Conservation (phyloP, 1,140 invertebrate genomes). For the Trichogramma pretiosum region DNA sequence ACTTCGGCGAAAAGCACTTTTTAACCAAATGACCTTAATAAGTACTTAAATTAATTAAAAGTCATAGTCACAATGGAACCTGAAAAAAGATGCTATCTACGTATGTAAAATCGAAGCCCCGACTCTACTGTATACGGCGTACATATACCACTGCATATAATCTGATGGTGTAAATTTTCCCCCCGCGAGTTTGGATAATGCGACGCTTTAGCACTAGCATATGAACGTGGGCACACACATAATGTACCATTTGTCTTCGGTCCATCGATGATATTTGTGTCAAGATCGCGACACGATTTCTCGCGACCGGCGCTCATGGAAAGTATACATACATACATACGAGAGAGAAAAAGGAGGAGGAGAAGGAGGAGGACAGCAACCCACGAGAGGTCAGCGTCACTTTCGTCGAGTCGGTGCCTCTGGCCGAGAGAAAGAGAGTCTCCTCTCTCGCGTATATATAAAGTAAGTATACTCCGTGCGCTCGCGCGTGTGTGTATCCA, state of each 20-base stretch:
- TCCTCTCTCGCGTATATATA: slow-evolving; percentile 12
- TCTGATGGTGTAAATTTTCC: too few relatives aligned
- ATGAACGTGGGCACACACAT: slow-evolving; percentile 2
- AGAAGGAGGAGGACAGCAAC: too few relatives aligned
- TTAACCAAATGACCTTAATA: slow-evolving; percentile 35
- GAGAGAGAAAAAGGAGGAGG: too few relatives aligned
- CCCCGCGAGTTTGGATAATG: too few relatives aligned
- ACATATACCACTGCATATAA: too few relatives aligned
- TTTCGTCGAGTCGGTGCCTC: slow-evolving; percentile 24
- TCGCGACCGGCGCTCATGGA: slow-evolving; percentile 17
- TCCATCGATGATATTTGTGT: slow-evolving; percentile 28
- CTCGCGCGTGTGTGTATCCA: slow-evolving; percentile 9
- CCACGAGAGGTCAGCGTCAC: slow-evolving; percentile 27
- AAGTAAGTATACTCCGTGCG: too few relatives aligned
- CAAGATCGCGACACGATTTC: slow-evolving; percentile 26
- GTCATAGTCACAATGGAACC: neutral
- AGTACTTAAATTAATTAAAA: slow-evolving; percentile 24
- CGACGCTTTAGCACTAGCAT: neutral
- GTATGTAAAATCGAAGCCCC: too few relatives aligned
- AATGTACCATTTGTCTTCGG: slow-evolving; percentile 1
- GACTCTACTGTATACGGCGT: too few relatives aligned
- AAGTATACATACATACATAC: too few relatives aligned
- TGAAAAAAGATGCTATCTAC: too few relatives aligned
- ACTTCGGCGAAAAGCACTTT: slow-evolving; percentile 19
- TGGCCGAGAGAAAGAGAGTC: slow-evolving; percentile 22